phyloP scores from a whole-genome alignment of 2,888 invertebrate genomes.

The Allacma fusca region DNA sequence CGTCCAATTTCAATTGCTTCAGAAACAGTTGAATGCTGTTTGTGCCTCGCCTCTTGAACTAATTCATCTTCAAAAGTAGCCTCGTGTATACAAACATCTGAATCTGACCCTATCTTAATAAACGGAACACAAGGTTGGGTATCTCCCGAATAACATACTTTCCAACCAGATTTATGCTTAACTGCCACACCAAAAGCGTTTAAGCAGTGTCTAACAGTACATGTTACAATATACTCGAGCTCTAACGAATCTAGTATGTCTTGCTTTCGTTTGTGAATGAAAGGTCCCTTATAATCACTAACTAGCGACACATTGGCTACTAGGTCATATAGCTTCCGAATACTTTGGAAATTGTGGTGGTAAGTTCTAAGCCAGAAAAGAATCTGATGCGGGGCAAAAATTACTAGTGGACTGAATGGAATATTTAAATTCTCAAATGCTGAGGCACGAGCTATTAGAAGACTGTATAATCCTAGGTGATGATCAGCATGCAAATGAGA shows the following conservation, averaged over 20 bases:
- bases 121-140: slow-evolving; percentile 87
- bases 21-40: slow-evolving; percentile 86
- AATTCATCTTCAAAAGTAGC: slow-evolving; percentile 96
- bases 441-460: slow-evolving; percentile 73
- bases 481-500: slow-evolving; percentile 98
- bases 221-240: slow-evolving; percentile 69
- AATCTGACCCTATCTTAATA: slow-evolving; percentile 76
- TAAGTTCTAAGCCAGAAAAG: slow-evolving; percentile 78
- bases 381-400: slow-evolving; percentile 81
- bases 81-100: slow-evolving; percentile 93
- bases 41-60: slow-evolving; percentile 76
- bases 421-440: slow-evolving; percentile 65
- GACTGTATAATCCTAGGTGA: slow-evolving; percentile 83
- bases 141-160: slow-evolving; percentile 95
- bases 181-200: slow-evolving; percentile 81
- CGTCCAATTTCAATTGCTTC: slow-evolving; percentile 77
- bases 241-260: slow-evolving; percentile 62
- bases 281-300: neutral
- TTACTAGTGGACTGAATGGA: slow-evolving; percentile 67
- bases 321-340: slow-evolving; percentile 71
- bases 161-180: slow-evolving; percentile 69
- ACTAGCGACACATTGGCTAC: slow-evolving; percentile 75
- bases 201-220: slow-evolving; percentile 81
- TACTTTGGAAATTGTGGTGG: slow-evolving; percentile 75
- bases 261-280: slow-evolving; percentile 36